Evolutionary conservation across 2,797 vertebrate genomes (phyloP).

Genomic region (Gobionotothen gibberifrons): DNA sequence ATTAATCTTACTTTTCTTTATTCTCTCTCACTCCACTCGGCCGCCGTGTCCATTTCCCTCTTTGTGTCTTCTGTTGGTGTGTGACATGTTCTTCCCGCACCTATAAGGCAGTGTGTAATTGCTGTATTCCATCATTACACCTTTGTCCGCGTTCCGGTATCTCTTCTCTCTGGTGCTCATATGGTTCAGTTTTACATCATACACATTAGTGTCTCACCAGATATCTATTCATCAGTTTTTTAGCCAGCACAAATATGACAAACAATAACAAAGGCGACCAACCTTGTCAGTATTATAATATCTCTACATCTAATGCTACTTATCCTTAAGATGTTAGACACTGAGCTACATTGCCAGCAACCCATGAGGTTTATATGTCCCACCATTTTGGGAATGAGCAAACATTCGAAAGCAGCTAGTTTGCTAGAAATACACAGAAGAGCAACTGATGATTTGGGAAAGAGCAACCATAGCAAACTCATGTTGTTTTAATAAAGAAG

Average conservation of each 20-base stretch:
- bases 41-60: conserved; percentile 24
- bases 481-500: too few relatives aligned
- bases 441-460: too few relatives aligned
- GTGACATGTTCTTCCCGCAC: conserved; percentile 29
- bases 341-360: too few relatives aligned
- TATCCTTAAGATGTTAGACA: background rate
- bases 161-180: conserved; percentile 28
- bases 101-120: conserved; percentile 31
- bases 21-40: conserved; percentile 22
- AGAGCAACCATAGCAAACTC: too few relatives aligned
- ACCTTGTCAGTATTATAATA: background rate
- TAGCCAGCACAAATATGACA: conserved; percentile 14
- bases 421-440: too few relatives aligned
- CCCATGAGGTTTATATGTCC: too few relatives aligned
- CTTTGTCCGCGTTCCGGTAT: conserved; percentile 28
- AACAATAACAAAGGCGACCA: too few relatives aligned
- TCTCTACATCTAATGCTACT: background rate
- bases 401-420: too few relatives aligned
- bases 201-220: conserved; percentile 49
- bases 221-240: conserved; percentile 40
- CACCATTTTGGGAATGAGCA: too few relatives aligned
- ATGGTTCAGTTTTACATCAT: conserved; percentile 33
- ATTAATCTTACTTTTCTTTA: conserved; percentile 57
- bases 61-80: conserved; percentile 21
- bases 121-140: conserved; percentile 10